A percentile compares a stretch with the other conserved stretches of the same genome.
These are phyloP conservation scores for Colostygia pectinataria DNA, from an alignment of 2,888 invertebrate genomes.

Conservation along the genomic window DNA sequence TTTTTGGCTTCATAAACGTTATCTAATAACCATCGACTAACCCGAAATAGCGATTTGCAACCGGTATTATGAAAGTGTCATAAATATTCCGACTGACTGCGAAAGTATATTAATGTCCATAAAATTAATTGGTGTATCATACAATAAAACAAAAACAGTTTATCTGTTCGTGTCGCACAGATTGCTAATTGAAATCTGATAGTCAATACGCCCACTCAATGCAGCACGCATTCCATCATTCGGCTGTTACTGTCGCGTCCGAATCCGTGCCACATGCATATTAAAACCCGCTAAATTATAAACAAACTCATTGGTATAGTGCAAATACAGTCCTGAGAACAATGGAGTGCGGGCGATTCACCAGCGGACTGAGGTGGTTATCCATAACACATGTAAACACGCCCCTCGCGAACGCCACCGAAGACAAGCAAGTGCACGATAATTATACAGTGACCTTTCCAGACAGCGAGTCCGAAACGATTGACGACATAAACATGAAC, in stretches of 20 bases:
- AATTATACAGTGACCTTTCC: constrained; percentile 66
- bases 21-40: neutral
- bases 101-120: constrained; percentile 17
- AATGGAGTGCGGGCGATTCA: constrained; percentile 69
- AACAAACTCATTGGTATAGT: constrained; percentile 45
- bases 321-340: constrained; percentile 38
- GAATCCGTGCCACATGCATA: constrained; percentile 39
- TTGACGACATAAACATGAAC: constrained; percentile 47
- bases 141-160: constrained; percentile 25
- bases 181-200: constrained; percentile 65
- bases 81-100: constrained; percentile 12
- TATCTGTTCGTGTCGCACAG: constrained; percentile 41
- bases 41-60: constrained; percentile 4
- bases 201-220: constrained; percentile 63
- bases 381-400: constrained; percentile 48
- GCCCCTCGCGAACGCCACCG: constrained; percentile 48
- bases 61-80: constrained; percentile 12
- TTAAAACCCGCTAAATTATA: constrained; percentile 42
- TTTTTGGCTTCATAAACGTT: constrained; percentile 15
- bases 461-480: constrained; percentile 54
- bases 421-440: constrained; percentile 52
- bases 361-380: constrained; percentile 60
- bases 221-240: constrained; percentile 49
- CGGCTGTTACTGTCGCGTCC: constrained; percentile 40
- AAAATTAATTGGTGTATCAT: constrained; percentile 25